Conservation (phyloP, 2,888 invertebrate species). For the Melanophora roralis region DNA sequence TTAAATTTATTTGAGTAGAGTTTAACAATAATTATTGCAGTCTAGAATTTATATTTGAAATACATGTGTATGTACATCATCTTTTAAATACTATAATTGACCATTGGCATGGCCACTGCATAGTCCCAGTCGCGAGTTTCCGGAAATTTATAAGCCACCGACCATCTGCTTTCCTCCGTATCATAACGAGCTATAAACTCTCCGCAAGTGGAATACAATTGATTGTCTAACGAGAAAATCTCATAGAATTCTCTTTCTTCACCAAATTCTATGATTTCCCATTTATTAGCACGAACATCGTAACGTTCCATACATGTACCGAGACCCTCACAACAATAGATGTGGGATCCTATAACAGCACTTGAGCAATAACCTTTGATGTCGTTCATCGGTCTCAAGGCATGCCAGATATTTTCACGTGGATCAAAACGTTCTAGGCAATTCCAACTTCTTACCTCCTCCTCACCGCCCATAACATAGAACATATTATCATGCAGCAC, state of each 20-base stretch:
- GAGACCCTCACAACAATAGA: constrained; percentile 70
- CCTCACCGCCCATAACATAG: constrained; percentile 71
- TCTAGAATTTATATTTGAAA: no score
- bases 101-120: constrained; percentile 67
- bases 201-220: constrained; percentile 68
- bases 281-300: constrained; percentile 66
- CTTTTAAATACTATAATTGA: constrained; percentile 56
- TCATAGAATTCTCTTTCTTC: constrained; percentile 70
- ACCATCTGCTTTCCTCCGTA: constrained; percentile 65
- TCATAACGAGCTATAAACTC: constrained; percentile 67
- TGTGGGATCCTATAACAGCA: constrained; percentile 65
- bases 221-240: constrained; percentile 68
- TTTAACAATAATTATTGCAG: no score
- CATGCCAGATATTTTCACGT: constrained; percentile 67
- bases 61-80: no score
- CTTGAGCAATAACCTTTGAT: constrained; percentile 70
- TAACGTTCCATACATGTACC: constrained; percentile 70
- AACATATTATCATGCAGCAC: constrained; percentile 65
- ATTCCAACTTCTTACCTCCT: constrained; percentile 67
- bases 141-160: constrained; percentile 65
- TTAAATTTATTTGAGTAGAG: no score
- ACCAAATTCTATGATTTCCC: constrained; percentile 70
- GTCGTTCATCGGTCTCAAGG: constrained; percentile 66
- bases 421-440: constrained; percentile 69
- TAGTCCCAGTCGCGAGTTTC: constrained; percentile 69